Percentiles rank a stretch among this genome's conserved stretches.
These are phyloP conservation scores for Chunga burmeisteri DNA, from an alignment of 2,113 vertebrate genomes.

Conservation along the genomic window DNA sequence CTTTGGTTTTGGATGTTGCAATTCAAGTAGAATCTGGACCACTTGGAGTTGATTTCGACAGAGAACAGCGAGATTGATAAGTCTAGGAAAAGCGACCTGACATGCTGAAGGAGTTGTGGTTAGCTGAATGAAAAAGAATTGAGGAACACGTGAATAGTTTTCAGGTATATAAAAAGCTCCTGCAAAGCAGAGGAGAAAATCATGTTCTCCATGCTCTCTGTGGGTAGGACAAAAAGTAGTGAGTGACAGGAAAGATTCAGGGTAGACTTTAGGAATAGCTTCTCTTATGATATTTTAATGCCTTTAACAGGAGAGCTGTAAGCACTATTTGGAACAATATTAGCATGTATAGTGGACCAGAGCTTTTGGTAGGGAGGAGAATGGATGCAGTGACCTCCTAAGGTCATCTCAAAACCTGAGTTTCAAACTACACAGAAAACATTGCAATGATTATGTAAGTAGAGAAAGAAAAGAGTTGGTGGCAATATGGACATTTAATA, in stretches of 20 bases:
- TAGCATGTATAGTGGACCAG: accelerated
- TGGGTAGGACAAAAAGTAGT: background rate
- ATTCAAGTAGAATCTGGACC: background rate
- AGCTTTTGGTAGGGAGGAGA: background rate
- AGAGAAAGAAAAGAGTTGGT: background rate
- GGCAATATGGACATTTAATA: background rate
- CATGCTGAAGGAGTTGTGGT: background rate
- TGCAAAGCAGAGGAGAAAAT: background rate
- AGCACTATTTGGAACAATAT: background rate
- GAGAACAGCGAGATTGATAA: background rate
- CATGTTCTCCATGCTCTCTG: background rate
- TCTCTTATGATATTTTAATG: background rate
- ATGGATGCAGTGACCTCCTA: background rate
- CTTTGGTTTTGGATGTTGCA: background rate
- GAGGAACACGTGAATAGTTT: background rate
- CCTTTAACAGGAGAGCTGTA: background rate
- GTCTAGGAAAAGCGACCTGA: background rate
- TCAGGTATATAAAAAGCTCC: background rate
- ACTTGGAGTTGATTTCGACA: background rate
- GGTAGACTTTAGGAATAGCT: background rate
- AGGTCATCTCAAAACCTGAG: too few relatives aligned
- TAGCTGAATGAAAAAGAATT: background rate
- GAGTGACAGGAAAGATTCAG: background rate
- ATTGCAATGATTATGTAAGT: background rate
- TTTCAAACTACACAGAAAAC: background rate